A percentile compares a stretch with the other conserved stretches of the same genome.
Conservation (phyloP, 2,888 invertebrate genomes). For the Encarsia formosa region DNA sequence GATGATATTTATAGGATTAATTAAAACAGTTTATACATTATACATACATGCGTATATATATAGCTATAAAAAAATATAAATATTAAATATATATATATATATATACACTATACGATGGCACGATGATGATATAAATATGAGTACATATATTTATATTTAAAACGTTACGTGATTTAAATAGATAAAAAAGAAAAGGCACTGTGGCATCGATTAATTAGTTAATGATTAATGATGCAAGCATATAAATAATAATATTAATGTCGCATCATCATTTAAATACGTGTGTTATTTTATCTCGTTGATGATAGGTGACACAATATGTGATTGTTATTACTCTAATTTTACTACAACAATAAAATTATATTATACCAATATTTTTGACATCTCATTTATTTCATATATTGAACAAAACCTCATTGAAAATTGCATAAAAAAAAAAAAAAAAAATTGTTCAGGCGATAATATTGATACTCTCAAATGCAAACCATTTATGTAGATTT, state of each 20-base stretch:
- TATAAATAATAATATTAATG: constrained; percentile 51
- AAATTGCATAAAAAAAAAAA: too few relatives aligned
- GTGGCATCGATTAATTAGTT: constrained; percentile 45
- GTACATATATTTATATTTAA: constrained; percentile 44
- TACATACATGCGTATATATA: constrained; percentile 37
- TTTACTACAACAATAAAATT: constrained; percentile 51
- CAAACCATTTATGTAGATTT: too few relatives aligned
- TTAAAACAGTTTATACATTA: constrained; percentile 50
- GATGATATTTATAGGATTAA: constrained; percentile 50
- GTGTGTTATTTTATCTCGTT: constrained; percentile 51
- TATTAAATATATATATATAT: constrained; percentile 38
- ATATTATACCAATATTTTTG: constrained; percentile 38
- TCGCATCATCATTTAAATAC: constrained; percentile 49
- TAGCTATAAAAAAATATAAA: constrained; percentile 40
- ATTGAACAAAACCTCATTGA: too few relatives aligned
- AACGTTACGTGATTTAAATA: constrained; percentile 52
- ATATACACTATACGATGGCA: too few relatives aligned
- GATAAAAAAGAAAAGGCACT: too few relatives aligned
- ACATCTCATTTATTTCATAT: constrained; percentile 1
- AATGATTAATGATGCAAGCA: constrained; percentile 37
- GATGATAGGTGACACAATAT: constrained; percentile 51
- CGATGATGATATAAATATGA: too few relatives aligned
- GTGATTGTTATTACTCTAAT: constrained; percentile 53
- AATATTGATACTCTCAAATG: too few relatives aligned
- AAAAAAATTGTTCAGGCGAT: too few relatives aligned